Conservation (phyloP, 2,888 invertebrate species). For the Autographa gamma region DNA sequence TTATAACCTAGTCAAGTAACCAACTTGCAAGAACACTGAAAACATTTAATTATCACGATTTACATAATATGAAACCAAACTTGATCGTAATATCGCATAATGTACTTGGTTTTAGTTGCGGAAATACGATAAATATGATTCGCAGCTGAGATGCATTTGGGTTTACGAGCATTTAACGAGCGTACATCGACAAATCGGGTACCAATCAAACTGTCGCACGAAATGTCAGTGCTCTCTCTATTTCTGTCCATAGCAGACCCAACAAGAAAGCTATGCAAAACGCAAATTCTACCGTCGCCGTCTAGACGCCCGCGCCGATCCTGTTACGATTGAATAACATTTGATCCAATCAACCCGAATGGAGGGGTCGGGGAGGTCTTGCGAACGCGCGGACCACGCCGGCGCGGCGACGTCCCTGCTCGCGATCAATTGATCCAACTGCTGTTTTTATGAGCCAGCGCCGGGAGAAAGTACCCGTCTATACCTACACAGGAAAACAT, state of each 20-base stretch:
- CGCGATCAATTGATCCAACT: conserved; percentile 75
- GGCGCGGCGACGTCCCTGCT: conserved; percentile 66
- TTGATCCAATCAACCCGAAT: conserved; percentile 87
- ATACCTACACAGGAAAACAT: conserved; percentile 39
- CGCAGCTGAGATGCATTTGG: conserved; percentile 52
- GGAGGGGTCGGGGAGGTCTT: conserved; percentile 83
- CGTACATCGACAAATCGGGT: conserved; percentile 76
- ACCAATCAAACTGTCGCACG: conserved; percentile 77
- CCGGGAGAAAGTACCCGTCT: conserved; percentile 49
- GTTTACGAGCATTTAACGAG: conserved; percentile 73
- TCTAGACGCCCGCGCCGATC: conserved; percentile 81
- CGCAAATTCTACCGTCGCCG: conserved; percentile 86
- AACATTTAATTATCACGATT: conserved; percentile 21
- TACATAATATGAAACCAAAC: conserved; percentile 29
- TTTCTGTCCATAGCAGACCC: conserved; percentile 82
- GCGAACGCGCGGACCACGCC: conserved; percentile 57
- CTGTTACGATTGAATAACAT: conserved; percentile 85
- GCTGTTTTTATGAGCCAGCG: conserved; percentile 47
- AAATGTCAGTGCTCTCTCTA: conserved; percentile 87
- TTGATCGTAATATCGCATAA: conserved; percentile 37
- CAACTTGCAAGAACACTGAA: conserved; percentile 17
- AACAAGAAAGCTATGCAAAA: conserved; percentile 86
- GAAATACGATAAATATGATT: conserved; percentile 57
- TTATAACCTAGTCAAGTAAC: neutral
- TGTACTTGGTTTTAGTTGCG: conserved; percentile 43